These are phyloP conservation scores for Taenaris catops DNA, from an alignment of 2,888 invertebrate species.

Conservation along the genomic window DNA sequence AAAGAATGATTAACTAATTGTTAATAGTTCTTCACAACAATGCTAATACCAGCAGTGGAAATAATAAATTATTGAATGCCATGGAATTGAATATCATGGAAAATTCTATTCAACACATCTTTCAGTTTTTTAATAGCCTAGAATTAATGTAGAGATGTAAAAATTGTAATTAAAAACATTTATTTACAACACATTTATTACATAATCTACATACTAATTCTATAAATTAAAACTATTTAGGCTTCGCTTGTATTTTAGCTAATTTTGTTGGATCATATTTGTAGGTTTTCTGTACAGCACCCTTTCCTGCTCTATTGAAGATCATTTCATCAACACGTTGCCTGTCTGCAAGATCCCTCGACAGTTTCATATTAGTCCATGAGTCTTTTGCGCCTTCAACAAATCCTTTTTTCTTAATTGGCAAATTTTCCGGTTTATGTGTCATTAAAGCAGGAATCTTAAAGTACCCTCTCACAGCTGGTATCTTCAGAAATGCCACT, in stretches of 20 bases:
- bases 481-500: constrained; percentile 87
- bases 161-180: constrained; percentile 21
- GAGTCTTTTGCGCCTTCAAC: constrained; percentile 89
- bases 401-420: constrained; percentile 88
- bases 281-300: constrained; percentile 92
- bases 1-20: no score
- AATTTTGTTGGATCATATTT: constrained; percentile 89
- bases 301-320: constrained; percentile 91
- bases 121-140: no score
- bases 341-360: constrained; percentile 88
- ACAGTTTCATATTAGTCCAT: constrained; percentile 90
- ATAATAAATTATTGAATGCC: no score
- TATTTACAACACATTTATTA: constrained; percentile 29
- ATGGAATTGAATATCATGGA: no score
- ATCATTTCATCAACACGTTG: constrained; percentile 86
- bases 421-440: constrained; percentile 78
- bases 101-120: no score
- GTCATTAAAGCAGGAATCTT: constrained; percentile 84
- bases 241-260: constrained; percentile 74
- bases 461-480: constrained; percentile 85
- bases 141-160: no score
- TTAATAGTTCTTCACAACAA: no score
- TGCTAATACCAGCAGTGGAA: no score
- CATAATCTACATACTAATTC: constrained; percentile 31
- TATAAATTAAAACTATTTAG: constrained; percentile 55